Evolutionary conservation across 2,888 invertebrate species (phyloP), one percentile per base, ranked within the genome.

Genomic region (Phlogophora meticulosa): DNA sequence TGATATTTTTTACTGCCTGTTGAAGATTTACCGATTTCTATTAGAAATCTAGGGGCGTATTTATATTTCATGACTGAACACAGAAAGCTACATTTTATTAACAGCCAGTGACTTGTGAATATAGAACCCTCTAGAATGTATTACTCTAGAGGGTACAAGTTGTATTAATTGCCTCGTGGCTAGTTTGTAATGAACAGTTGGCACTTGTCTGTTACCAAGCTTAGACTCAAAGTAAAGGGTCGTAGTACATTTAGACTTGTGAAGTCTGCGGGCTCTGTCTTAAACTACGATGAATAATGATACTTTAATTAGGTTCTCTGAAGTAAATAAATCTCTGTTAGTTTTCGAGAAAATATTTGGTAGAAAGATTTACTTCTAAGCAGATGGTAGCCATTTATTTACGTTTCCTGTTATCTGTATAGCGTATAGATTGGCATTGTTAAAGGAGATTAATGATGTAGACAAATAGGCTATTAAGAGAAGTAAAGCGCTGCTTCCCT

Each of bases 21-120:
- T 77, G 40, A 82, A 81, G 72, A 82, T 85, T 82, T 76, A 73
- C 53, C 32, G 43, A 63, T 74, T 72, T 66, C 43, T 45, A 15
- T 70, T 11, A 34, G 53, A 40, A 43, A 36, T 53, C 42, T 24
- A 15, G 13, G 22, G 4, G 13, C 10, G 13, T 28, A 15, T 9
- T 11, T 15, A n/a, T 24, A 17, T 36, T 20, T 70, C 28, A 9
- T 28, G 17, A 11, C 4, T 43, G 36, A 38, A 45, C 43, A 20
- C 22, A 22, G 34, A n/a, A n/a, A n/a, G n/a, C 3, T 9, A 11
- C n/a, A 49, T 49, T 28, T 42, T 13, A 36, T 64, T 40, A 46
- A n/a, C 40, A 34, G 46, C n/a, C 46, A 46, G 49, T 66, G 32
- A 32, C 36, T 66, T 38, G 22, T 66, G 20, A 61, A 62, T 46